phyloP scores from a whole-genome alignment of 2,888 invertebrate species.

The Agonopterix subpropinquella region DNA sequence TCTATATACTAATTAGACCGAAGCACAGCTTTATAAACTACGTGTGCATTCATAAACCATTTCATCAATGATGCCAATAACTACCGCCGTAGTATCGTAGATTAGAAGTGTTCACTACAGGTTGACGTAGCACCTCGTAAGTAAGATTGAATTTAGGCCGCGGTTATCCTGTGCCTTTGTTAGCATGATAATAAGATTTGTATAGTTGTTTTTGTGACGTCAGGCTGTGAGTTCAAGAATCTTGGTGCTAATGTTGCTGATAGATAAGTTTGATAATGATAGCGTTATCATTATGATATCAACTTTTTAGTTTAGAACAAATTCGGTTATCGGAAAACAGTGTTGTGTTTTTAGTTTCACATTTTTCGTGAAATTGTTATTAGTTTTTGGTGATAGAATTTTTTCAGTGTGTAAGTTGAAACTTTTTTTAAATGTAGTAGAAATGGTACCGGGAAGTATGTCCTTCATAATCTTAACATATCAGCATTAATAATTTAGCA shows the following conservation, averaged over 20 bases:
- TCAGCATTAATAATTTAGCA: no score
- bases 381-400: conserved; percentile 8
- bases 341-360: conserved; percentile 13
- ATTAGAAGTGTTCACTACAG: not conserved
- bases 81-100: not conserved
- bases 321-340: conserved; percentile 21
- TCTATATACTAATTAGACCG: conserved; percentile 37
- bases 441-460: no score
- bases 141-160: conserved; percentile 39
- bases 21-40: conserved; percentile 24
- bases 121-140: conserved; percentile 21
- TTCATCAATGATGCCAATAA: conserved; percentile 8
- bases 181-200: conserved; percentile 40
- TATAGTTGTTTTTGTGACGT: conserved; percentile 56
- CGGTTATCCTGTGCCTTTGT: conserved; percentile 26
- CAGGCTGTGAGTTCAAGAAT: conserved; percentile 44
- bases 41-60: conserved; percentile 17
- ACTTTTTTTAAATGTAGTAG: not conserved
- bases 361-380: no score
- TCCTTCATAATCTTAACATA: no score
- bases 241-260: conserved; percentile 49
- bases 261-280: conserved; percentile 60
- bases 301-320: conserved; percentile 18
- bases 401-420: conserved; percentile 22
- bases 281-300: conserved; percentile 37